phyloP scores from a whole-genome alignment of 2,888 invertebrate genomes.

The Nomada ferruginata region DNA sequence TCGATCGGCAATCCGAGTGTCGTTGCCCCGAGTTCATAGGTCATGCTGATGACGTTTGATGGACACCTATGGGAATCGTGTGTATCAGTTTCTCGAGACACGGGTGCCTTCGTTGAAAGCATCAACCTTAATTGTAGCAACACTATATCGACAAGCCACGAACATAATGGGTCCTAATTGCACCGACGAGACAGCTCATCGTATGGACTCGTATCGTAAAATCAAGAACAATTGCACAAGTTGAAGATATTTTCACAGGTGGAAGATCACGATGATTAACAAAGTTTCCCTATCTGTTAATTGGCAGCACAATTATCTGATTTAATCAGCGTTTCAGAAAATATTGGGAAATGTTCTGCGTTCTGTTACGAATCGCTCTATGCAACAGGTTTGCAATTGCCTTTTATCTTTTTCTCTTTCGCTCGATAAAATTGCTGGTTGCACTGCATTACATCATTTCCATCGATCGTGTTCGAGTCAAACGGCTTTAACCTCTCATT shows the following conservation, averaged over 20 bases:
- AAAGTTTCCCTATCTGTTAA: slow-evolving; percentile 70
- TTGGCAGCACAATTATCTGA: slow-evolving; percentile 53
- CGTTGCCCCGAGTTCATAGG: slow-evolving; percentile 21
- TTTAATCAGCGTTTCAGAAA: slow-evolving; percentile 63
- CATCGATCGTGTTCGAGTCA: not conserved
- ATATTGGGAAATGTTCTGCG: slow-evolving; percentile 44
- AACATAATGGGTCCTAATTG: slow-evolving; percentile 25
- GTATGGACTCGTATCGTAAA: not conserved
- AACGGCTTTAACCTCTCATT: slow-evolving; percentile 37
- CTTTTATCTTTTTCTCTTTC: slow-evolving; percentile 2
- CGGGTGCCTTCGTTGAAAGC: slow-evolving; percentile 31
- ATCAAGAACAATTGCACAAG: not conserved
- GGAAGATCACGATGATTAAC: slow-evolving; percentile 53
- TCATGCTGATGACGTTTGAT: slow-evolving; percentile 50
- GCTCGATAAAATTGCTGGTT: slow-evolving; percentile 16
- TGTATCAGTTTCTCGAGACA: slow-evolving; percentile 42
- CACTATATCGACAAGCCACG: slow-evolving; percentile 27
- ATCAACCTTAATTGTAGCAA: slow-evolving; percentile 42
- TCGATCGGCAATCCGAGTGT: not conserved
- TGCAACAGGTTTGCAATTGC: slow-evolving; percentile 23
- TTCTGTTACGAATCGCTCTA: slow-evolving; percentile 23
- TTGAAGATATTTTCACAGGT: not conserved
- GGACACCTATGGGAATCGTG: slow-evolving; percentile 37
- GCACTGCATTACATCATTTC: slow-evolving; percentile 5
- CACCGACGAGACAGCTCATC: slow-evolving; percentile 15